Base-by-base conservation (phyloP, 1,140 invertebrate genomes). In the Drosophila equinoxialis region DNA sequence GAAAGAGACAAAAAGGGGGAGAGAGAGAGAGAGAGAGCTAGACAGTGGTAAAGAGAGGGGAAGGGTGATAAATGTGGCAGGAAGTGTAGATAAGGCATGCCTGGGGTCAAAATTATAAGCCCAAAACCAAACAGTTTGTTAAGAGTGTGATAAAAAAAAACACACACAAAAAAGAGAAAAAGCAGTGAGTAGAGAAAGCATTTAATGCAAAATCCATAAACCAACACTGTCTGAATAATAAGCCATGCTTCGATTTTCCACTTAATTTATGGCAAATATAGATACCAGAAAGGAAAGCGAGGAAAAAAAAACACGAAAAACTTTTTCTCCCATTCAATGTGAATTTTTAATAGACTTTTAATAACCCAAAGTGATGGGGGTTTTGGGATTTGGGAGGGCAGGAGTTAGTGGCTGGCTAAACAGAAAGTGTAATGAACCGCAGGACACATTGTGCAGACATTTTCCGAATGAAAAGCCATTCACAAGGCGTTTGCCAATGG, bases 381-480 rank as follows among this genome's bases (percentile, higher is more conserved):
- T 2, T 6, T 45, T 45, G n/a, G 41, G 11, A 35, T 1, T 35
- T 26, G 37, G 20, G 37, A 3, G 59, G 23, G 45, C 35, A 51
- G 23, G 33, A 51, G 45, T 23, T 6, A 51, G 63, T 55, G 65
- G 51, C 75, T 30, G 71, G 81, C 81, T 84, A 81, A 84, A 85
- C 81, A 85, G 81, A 84, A 81, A 84, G 81, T 84, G 81, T 83
- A 85, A 85, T 84, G 81, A 84, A 85, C 81, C 81, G 82, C 81
- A 85, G 77, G 77, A 82, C 81, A 80, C 81, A 81, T 85, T 79
- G 77, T 81, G 81, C 81, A 84, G 81, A 84, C 81, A 84, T 85
- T 84, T 84, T 84, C 81, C 81, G 69, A 84, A 81, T 81, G 81
- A 85, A 84, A 84, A 81, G 74, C 81, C 77, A 85, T 85, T 77